Evolutionary conservation across 1,140 invertebrate genomes (phyloP).

Genomic region (Alviniconcha marisindica): DNA sequence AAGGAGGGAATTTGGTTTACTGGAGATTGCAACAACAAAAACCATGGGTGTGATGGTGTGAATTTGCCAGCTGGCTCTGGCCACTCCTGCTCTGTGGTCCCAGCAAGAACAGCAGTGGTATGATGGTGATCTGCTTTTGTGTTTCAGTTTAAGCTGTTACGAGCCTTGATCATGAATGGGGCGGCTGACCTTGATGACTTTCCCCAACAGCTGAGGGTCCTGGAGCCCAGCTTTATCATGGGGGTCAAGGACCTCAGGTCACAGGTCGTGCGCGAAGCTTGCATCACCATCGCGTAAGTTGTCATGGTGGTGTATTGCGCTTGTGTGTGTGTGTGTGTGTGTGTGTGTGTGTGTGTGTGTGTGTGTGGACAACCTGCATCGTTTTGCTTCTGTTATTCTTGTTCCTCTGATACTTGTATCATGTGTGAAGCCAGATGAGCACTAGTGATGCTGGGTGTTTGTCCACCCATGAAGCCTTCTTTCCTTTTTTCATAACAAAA

Average conservation of each 20-base stretch:
- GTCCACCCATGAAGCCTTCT: no score
- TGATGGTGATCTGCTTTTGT: no score
- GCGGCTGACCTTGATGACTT: slow-evolving; percentile 92
- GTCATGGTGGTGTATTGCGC: no score
- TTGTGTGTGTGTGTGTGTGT: slow-evolving; percentile 5
- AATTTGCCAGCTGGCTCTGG: no score
- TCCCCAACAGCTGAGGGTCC: slow-evolving; percentile 84
- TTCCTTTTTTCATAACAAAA: no score
- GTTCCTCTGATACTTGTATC: background rate
- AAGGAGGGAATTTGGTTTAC: no score
- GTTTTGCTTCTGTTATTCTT: background rate
- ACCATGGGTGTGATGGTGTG: no score
- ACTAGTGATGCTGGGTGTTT: no score
- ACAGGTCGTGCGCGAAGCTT: slow-evolving; percentile 95
- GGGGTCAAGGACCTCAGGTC: slow-evolving; percentile 93
- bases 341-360: slow-evolving; percentile 2
- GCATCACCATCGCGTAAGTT: slow-evolving; percentile 91
- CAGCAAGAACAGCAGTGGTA: no score
- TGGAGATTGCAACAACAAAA: background rate
- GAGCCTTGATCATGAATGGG: slow-evolving; percentile 86
- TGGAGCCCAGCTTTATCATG: slow-evolving; percentile 88
- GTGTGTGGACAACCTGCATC: background rate
- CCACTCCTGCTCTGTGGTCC: no score
- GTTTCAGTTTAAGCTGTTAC: slow-evolving; percentile 87
- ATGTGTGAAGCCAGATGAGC: no score